Conservation (phyloP, 2,888 invertebrate genomes). For the Coenonympha glycerion region DNA sequence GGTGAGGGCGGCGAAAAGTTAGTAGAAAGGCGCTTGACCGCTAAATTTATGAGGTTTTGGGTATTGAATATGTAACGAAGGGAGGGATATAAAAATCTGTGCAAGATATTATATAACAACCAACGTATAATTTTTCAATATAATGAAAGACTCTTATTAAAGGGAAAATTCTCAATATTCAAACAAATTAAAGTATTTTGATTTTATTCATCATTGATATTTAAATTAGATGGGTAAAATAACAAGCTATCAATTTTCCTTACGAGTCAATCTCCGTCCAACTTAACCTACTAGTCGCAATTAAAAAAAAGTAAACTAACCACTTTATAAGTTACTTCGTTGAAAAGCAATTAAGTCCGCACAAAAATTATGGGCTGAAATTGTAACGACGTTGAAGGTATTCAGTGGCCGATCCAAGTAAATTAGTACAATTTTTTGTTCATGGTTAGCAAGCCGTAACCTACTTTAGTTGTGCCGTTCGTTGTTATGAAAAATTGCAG, state of each 20-base stretch:
- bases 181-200: too few relatives aligned
- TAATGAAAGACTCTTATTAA: background rate
- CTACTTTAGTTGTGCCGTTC: conserved; percentile 7
- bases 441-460: conserved; percentile 12
- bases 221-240: too few relatives aligned
- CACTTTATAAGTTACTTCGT: too few relatives aligned
- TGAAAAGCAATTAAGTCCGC: background rate
- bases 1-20: conserved; percentile 20
- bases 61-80: conserved; percentile 21
- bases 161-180: too few relatives aligned
- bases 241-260: too few relatives aligned
- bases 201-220: too few relatives aligned
- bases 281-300: too few relatives aligned
- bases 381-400: background rate
- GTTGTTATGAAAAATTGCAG: conserved; percentile 16
- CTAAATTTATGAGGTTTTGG: conserved; percentile 20
- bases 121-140: background rate
- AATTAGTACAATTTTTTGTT: conserved; percentile 11
- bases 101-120: conserved; percentile 2
- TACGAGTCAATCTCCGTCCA: too few relatives aligned
- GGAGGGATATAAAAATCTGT: conserved; percentile 10
- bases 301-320: too few relatives aligned
- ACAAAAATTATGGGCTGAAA: background rate
- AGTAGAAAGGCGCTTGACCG: conserved; percentile 19
- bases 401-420: conserved; percentile 6